A percentile compares a stretch with the other conserved stretches of the same genome.
Evolutionary conservation across 2,888 invertebrate genomes (phyloP).

Genomic region (Agonopterix heracliana): DNA sequence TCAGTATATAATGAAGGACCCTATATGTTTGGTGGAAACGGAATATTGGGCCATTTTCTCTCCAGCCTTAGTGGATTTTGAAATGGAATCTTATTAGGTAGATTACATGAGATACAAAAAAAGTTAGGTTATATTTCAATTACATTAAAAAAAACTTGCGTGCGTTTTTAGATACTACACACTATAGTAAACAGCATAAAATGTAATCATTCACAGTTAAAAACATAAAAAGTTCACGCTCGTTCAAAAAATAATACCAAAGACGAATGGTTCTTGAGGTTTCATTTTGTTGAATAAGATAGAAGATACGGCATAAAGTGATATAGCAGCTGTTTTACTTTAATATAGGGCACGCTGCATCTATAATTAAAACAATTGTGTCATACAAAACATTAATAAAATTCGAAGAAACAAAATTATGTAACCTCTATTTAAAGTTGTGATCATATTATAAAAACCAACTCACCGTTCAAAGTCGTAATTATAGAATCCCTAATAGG

Average conservation of each 20-base stretch:
- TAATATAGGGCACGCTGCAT: slow-evolving; percentile 43
- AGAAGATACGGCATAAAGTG: neutral
- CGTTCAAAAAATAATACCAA: slow-evolving; percentile 31
- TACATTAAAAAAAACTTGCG: no score
- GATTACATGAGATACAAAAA: no score
- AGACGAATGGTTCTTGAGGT: slow-evolving; percentile 33
- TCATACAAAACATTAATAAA: slow-evolving; percentile 48
- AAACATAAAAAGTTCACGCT: no score
- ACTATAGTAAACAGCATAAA: no score
- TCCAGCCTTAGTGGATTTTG: no score
- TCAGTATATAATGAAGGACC: no score
- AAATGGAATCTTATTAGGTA: no score
- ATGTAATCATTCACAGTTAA: no score
- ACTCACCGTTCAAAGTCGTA: slow-evolving; percentile 56
- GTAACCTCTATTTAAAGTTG: slow-evolving; percentile 36
- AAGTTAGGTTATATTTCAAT: no score
- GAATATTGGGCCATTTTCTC: no score
- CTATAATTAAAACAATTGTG: slow-evolving; percentile 67
- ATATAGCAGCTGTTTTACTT: slow-evolving; percentile 14
- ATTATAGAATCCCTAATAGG: slow-evolving; percentile 55
- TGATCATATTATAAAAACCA: slow-evolving; percentile 5
- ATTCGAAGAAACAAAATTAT: slow-evolving; percentile 52
- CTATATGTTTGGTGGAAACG: no score
- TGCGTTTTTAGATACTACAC: no score
- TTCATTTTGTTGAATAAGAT: slow-evolving; percentile 20